These are phyloP conservation scores for Neosilurus mollespiculum DNA, from an alignment of 2,797 vertebrate genomes.

Conservation along the genomic window DNA sequence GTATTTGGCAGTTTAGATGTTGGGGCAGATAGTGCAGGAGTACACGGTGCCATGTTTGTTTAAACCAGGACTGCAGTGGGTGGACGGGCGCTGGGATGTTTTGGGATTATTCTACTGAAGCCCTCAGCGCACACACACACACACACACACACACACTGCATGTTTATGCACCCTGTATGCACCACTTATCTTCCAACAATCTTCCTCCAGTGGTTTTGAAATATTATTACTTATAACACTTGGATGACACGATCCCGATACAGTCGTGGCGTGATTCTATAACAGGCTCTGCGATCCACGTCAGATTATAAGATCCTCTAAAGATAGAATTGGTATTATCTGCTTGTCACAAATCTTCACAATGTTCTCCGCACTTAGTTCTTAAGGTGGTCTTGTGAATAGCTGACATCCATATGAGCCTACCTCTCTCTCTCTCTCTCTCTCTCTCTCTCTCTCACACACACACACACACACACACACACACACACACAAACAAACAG, in stretches of 20 bases:
- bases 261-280: not conserved
- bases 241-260: no score
- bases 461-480: not conserved
- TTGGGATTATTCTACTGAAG: not conserved
- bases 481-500: not conserved
- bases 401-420: not conserved
- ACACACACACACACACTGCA: no score
- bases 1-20: not conserved
- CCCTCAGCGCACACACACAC: not conserved
- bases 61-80: not conserved
- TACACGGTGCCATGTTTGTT: not conserved
- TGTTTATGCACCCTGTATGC: not conserved
- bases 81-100: not conserved
- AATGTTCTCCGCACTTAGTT: no score
- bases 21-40: not conserved
- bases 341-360: not conserved
- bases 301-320: no score
- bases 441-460: no score
- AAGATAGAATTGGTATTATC: no score
- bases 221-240: no score
- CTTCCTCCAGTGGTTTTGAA: not conserved
- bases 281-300: not conserved
- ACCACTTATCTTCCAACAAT: not conserved
- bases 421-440: not conserved
- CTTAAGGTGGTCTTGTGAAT: not conserved